Evolutionary conservation across 2,888 invertebrate species (phyloP), one percentile per base, ranked within the genome.

Genomic region (Drosophila parthenogenetica): DNA sequence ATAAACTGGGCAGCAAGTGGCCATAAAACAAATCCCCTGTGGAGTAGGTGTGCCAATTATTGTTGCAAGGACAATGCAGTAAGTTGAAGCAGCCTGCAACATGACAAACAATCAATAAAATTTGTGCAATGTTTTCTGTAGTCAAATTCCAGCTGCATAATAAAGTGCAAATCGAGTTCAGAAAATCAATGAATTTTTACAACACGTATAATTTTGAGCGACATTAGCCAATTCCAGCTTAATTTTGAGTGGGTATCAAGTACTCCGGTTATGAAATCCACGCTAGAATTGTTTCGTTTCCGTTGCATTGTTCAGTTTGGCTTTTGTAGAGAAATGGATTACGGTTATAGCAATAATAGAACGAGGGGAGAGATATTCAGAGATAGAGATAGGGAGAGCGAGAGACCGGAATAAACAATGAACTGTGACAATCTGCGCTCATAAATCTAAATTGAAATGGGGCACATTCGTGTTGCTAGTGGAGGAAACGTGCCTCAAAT

Each of bases 371-470:
- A 14, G 16, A 45, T 2, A 22, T 35, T 2, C 10, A 16, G 11
- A 37, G 13, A 51, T n/a, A 7, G n/a, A 37, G 1, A 10, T 22
- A 2, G 10, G 16, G 40, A 35, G 32, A 7, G 17, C 13, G 10
- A 13, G 32, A 35, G 32, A 7, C 14, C 14, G 16, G 14, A 40
- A 19, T 45, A 74, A 80, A 69, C 81, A 74, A 67, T 73, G 77
- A 50, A 55, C 60, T 53, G 48, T 49, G 58, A 66, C 68, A 77
- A 80, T 75, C 73, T 73, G 46, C 19, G 55, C 57, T 39, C 73
- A 85, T 81, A 85, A 87, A 87, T 85, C 74, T 63, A 74, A 83
- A 77, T 87, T 77, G 85, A 82, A 83, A 85, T 70, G 72, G 69
- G 50, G 8, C 71, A 67, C 68, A 81, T 74, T 85, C 79, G 69